Evolutionary conservation across 2,113 vertebrate species (phyloP), one percentile per base, ranked within the genome.

Genomic region (Enhydra lutris): DNA sequence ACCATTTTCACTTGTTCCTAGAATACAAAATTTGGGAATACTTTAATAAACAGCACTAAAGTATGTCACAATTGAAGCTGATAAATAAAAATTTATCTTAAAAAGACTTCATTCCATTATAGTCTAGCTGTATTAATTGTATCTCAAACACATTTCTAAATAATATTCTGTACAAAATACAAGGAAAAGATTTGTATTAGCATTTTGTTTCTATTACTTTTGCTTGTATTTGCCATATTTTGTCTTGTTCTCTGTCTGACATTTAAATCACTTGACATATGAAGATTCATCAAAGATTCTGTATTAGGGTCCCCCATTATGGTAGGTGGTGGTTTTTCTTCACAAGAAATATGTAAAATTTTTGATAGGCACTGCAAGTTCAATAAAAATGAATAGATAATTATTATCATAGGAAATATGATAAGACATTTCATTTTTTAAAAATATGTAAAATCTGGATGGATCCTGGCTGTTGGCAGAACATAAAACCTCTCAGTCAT

Each of bases 401-500:
- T 47, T 84, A 73, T 80, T 73, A 42, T 29, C 47, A 50, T 31
- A 21, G 34, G 34, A 71, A 73, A 65, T 20, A 63, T 7, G 6
- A 7, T 36, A 87, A 89, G 20, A n/a, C 13, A 82, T 14, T 12
- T n/a, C 29, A 47, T 45, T n/a, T 45, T 1, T 14, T 13, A 29
- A 45, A 50, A 94, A 61, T 36, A 31, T 7, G 52, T 63, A 52
- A 85, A 94, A 76, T 73, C 18, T 39, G 34, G 17, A 78, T 42
- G 80, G 26, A 42, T 39, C 7, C 65, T 20, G 4, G 14, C 42
- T 13, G 52, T 79, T 39, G 18, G 1, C 65, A 65, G 3, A 65
- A 3, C 29, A 23, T 24, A 55, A 79, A 47, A 67, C 0, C 13
- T 3, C 52, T n/a, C 14, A 0, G 1, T 6, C n/a, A 21, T 29